Evolutionary conservation across 2,113 vertebrate genomes (phyloP), one percentile per base, ranked within the genome.

Genomic region (Mus spicilegus): DNA sequence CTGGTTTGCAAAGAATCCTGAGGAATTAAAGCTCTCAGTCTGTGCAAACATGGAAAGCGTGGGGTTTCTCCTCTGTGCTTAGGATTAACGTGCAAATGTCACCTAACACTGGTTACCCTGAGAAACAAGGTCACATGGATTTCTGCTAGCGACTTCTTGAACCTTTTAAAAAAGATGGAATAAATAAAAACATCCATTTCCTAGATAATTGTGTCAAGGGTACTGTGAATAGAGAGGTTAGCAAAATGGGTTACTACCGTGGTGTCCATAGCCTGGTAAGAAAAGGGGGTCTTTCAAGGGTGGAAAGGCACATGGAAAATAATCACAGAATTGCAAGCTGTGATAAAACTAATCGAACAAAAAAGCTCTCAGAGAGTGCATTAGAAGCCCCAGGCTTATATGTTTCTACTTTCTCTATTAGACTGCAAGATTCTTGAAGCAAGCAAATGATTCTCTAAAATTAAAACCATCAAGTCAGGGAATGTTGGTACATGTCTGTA

Each of bases 81-180:
- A 72, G 58, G 33, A 94, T 89, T 89, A 89, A 72, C 76, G 70
- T 87, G 61, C 67, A 95, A 77, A 87, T 93, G 58, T 92, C 92
- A 92, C 39, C 92, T 95, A 70, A 61, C 33, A 82, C 39, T 78
- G 49, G 67, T 84, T 89, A 78, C 56, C 39, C 96, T 95, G 58
- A 73, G 49, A 86, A 95, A 89, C 78, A 87, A 33, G 90, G 90
- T 42, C 46, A 82, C 72, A 51, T 49, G 86, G 36, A 86, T 58
- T 96, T 95, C 88, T 70, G 96, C 82, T 94, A 96, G 56, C 33
- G 54, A 24, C 63, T 95, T 95, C 58, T 19, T 26, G 46, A 87
- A 30, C 1, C 17, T 58, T 22, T 92, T 81, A 72, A 51, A 69
- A 67, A 69, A 86, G 63, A 49, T 69, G 8, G 19, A 69, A 69